Percentiles rank a stretch among this genome's conserved stretches.
Conservation (phyloP, 2,888 invertebrate species). For the Epinotia nisella region DNA sequence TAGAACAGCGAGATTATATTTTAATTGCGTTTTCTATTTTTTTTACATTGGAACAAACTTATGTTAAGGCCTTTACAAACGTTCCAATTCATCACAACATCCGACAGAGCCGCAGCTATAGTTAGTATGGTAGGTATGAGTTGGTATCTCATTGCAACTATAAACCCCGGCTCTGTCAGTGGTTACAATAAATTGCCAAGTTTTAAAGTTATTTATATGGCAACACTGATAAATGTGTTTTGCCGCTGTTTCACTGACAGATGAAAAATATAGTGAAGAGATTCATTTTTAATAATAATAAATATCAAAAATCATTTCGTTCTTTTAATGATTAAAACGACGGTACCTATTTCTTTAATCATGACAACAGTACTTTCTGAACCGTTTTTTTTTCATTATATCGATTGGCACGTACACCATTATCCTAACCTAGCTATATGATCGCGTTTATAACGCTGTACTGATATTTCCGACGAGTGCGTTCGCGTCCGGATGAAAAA, state of each 20-base stretch:
- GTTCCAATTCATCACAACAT: too few species aligned
- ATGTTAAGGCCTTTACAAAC: background rate
- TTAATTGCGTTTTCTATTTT: conserved; percentile 7
- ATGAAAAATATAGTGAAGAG: background rate
- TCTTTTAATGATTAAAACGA: background rate
- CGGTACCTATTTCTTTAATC: background rate
- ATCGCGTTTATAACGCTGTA: too few species aligned
- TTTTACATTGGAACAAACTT: background rate
- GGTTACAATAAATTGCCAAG: too few species aligned
- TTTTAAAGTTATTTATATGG: background rate
- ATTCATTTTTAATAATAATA: background rate
- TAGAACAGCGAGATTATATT: conserved; percentile 19
- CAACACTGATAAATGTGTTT: background rate
- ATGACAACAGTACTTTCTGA: background rate
- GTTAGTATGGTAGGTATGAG: too few species aligned
- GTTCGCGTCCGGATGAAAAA: conserved; percentile 11
- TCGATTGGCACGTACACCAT: conserved; percentile 36
- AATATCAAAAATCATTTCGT: background rate
- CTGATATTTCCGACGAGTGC: background rate
- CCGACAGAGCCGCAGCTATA: too few species aligned
- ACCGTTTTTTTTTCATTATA: background rate
- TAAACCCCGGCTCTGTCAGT: too few species aligned
- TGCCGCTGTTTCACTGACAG: background rate
- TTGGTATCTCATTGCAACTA: too few species aligned
- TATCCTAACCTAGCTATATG: background rate